Percentiles rank a stretch among this genome's conserved stretches.
These are phyloP conservation scores for Pseudochaenichthys georgianus DNA, from an alignment of 2,797 vertebrate species.

Conservation along the genomic window DNA sequence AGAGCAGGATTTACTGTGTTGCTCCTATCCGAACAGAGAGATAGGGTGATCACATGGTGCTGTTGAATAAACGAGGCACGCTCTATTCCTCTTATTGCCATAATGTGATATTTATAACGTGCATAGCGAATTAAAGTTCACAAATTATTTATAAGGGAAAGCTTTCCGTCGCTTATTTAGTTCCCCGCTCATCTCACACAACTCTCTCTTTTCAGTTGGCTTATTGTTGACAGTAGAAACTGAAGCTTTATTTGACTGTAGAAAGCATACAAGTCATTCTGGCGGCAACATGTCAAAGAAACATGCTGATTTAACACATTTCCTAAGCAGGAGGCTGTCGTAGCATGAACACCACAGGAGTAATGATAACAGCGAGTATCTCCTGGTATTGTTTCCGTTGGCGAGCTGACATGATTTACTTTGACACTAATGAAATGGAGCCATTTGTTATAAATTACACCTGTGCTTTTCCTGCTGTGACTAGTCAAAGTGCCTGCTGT, in stretches of 20 bases:
- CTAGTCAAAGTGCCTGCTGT: neutral
- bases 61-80: constrained; percentile 44
- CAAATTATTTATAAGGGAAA: constrained; percentile 49
- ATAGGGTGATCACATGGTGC: constrained; percentile 44
- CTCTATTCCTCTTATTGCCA: constrained; percentile 13
- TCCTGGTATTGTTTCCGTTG: neutral
- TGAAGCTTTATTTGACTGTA: constrained; percentile 15
- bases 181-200: neutral
- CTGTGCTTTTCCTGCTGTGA: constrained; percentile 5
- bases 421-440: neutral
- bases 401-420: constrained; percentile 11
- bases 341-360: neutral
- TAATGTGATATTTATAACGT: constrained; percentile 54
- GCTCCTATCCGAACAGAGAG: constrained; percentile 29
- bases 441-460: constrained; percentile 16
- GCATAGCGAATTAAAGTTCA: constrained; percentile 45
- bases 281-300: constrained; percentile 24
- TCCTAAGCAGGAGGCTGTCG: neutral
- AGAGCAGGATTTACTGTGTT: constrained; percentile 19
- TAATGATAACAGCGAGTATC: constrained; percentile 2
- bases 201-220: constrained; percentile 12
- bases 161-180: constrained; percentile 29
- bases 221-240: constrained; percentile 36
- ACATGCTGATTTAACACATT: neutral
- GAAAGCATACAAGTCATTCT: constrained; percentile 3